A percentile compares a stretch with the other conserved stretches of the same genome.
phyloP scores from a whole-genome alignment of 2,888 invertebrate species.

The Steinernema hermaphroditum region DNA sequence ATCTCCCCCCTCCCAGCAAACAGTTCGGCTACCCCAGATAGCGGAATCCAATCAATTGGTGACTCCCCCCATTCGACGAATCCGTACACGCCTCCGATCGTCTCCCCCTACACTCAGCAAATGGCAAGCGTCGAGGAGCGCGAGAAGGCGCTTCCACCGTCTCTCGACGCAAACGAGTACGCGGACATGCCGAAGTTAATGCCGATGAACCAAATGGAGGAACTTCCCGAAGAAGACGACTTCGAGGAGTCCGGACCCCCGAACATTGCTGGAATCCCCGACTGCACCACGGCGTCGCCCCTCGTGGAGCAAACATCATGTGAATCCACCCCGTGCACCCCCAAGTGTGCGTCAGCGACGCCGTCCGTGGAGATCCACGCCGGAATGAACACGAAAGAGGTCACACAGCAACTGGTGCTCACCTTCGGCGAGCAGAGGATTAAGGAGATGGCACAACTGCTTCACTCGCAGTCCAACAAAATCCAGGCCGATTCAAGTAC shows the following conservation, averaged over 20 bases:
- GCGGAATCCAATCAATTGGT: constrained; percentile 63
- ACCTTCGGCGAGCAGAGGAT: constrained; percentile 3
- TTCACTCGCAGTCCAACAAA: background rate
- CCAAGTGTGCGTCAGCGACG: background rate
- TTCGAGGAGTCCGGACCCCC: constrained; percentile 13
- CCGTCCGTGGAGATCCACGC: constrained; percentile 11
- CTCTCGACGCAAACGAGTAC: background rate
- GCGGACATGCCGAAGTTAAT: constrained; percentile 20
- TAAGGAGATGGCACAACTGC: constrained; percentile 9
- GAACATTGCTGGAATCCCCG: background rate
- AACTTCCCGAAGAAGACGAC: background rate
- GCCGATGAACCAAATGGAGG: constrained; percentile 24
- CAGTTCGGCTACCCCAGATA: constrained; percentile 61
- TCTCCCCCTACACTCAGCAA: constrained; percentile 47
- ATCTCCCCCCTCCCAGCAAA: constrained; percentile 1
- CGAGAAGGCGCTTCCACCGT: constrained; percentile 25
- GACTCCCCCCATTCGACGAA: constrained; percentile 53
- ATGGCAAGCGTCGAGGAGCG: constrained; percentile 33
- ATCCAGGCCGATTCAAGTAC: background rate
- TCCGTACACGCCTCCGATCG: constrained; percentile 49
- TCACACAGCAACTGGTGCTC: constrained; percentile 13
- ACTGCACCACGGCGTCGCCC: background rate
- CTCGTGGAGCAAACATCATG: background rate
- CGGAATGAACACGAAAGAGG: constrained; percentile 8
- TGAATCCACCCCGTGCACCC: background rate